Base-by-base conservation (phyloP, 2,888 invertebrate species). In the Marasmarcha lunaedactyla region DNA sequence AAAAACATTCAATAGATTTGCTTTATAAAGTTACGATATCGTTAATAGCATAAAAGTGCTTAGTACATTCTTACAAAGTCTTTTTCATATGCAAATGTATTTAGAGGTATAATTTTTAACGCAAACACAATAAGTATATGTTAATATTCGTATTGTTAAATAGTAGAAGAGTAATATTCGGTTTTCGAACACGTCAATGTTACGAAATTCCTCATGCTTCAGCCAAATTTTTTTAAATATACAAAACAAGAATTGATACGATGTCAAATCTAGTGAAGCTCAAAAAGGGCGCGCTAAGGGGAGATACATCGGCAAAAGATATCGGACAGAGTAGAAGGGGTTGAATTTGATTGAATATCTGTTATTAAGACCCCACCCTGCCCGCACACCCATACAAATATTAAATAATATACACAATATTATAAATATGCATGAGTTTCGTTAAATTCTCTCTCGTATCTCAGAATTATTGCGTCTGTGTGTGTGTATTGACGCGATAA, bases 331-430 rank as follows among this genome's bases (percentile, higher is more conserved):
- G 67, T 67, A 63, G 55, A 73, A 77, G 66, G 81, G 83, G 79
- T 78, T 76, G 77, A 72, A 71, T 78, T 81, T 81, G 83, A 83
- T 83, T 81, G 83, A 83, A 83, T 83, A 83, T 83, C 81, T 81
- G 83, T 74, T 79, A 81, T 83, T 69, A 79, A 71, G 74, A 69
- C 68, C 76, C 78, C 66, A 3, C 67, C 67, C 65, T 59, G 46
- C 50, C 55, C 66, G 50, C 74, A 70, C 77, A 76, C 70, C 51
- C 54, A 69, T 51, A 50, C 65, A 69, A 59, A 67, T 66, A 72
- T 72, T 71, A 74, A 77, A 78, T 79, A 81, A 76, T 77, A 74
- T 73, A 78, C 71, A 69, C 69, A 59, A 71, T 62, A 67, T 74
- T 78, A 81, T 83, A 74, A 81, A 83, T 83, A 83, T 83, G 72